Evolutionary conservation across 2,888 invertebrate species (phyloP).

Genomic region (Xanthia icteritia): DNA sequence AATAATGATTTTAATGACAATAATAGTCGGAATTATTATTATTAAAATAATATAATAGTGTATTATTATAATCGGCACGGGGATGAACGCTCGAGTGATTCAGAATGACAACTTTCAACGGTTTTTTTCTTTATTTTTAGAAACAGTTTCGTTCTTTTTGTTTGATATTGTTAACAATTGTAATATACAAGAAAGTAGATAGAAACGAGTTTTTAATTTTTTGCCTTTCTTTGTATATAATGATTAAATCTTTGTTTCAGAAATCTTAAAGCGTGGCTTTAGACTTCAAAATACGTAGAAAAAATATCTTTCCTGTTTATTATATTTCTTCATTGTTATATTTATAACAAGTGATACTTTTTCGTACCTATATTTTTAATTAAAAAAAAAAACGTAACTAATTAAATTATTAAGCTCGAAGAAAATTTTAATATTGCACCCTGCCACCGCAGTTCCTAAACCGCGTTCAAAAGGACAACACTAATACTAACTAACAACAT

Average conservation of each 20-base stretch:
- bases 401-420: background rate
- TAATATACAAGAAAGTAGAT: background rate
- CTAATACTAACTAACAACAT: constrained; percentile 27
- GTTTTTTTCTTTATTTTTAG: constrained; percentile 74
- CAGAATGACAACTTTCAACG: constrained; percentile 86
- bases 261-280: background rate
- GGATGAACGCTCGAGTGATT: constrained; percentile 87
- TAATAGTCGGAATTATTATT: constrained; percentile 85
- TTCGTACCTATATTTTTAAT: too few species aligned
- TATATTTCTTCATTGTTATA: background rate
- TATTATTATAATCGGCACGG: constrained; percentile 84
- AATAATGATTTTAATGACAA: constrained; percentile 87
- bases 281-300: background rate
- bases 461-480: constrained; percentile 15
- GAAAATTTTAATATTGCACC: background rate
- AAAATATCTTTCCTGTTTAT: background rate
- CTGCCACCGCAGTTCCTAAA: background rate
- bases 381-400: background rate
- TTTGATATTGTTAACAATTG: constrained; percentile 50
- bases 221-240: background rate
- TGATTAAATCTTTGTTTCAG: background rate
- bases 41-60: constrained; percentile 81
- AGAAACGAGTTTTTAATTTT: constrained; percentile 12
- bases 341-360: background rate
- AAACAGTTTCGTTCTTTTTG: constrained; percentile 69